phyloP scores from a whole-genome alignment of 1,140 invertebrate genomes.

The Antheraea pernyi region DNA sequence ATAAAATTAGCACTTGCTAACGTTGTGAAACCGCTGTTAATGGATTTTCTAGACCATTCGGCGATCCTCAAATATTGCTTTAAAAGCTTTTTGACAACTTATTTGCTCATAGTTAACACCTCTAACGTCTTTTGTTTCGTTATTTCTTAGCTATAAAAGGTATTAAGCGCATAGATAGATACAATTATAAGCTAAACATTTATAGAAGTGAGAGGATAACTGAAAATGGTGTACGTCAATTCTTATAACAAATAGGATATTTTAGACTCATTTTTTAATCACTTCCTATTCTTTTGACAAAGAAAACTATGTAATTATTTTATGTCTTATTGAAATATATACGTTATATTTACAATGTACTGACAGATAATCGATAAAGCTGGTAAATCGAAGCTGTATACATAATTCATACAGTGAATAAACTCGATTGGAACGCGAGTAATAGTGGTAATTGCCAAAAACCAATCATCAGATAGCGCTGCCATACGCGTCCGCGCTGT shows the following conservation, averaged over 20 bases:
- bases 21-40: slow-evolving; percentile 44
- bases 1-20: slow-evolving; percentile 17
- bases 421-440: slow-evolving; percentile 69
- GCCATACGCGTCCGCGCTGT: slow-evolving; percentile 59
- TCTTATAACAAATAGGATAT: too few relatives aligned
- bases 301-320: too few relatives aligned
- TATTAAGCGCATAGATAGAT: too few relatives aligned
- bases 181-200: too few relatives aligned
- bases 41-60: slow-evolving; percentile 60
- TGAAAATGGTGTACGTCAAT: too few relatives aligned
- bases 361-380: too few relatives aligned
- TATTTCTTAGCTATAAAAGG: neutral
- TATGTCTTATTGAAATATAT: too few relatives aligned
- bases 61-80: slow-evolving; percentile 51
- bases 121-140: slow-evolving; percentile 12
- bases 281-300: too few relatives aligned
- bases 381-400: slow-evolving; percentile 59
- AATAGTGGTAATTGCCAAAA: slow-evolving; percentile 79
- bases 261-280: too few relatives aligned
- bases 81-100: slow-evolving; percentile 75
- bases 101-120: slow-evolving; percentile 24
- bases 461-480: slow-evolving; percentile 78
- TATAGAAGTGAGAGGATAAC: too few relatives aligned
- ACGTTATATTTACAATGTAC: too few relatives aligned
- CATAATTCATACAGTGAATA: slow-evolving; percentile 77